Base-by-base conservation (phyloP, 2,888 invertebrate species). In the Perdita meconis region DNA sequence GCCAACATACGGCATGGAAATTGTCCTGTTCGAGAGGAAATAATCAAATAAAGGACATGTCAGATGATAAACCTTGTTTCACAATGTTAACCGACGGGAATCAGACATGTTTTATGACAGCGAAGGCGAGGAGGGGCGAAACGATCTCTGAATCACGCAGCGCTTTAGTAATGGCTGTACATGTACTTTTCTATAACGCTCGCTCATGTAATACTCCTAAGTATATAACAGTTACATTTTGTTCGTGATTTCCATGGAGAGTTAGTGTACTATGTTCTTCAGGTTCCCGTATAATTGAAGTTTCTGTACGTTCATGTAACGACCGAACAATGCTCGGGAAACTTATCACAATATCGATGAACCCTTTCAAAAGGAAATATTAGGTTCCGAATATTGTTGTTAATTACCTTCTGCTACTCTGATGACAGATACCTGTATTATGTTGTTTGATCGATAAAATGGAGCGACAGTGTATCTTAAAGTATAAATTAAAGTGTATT, bases 191-290 rank as follows among this genome's bases (percentile, higher is more conserved):
- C 10, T 13, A 6, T 19, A 10, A 4, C n/a, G 38, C 40, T 30
- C 53, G 26, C 38, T 6, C 30, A 30, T 30, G 30, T 40, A 44
- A 10, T 19, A 53, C 24, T n/a, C n/a, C 44, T 69, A 57, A 16
- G 6, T 36, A 65, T 57, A 26, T 44, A 26, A 10, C 19, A 24
- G 40, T n/a, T 60, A 61, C 60, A 59, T 76, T 73, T 76, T 56
- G 63, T 73, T 66, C 75, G 56, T 66, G 75, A 76, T 76, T 76
- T 76, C 75, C 73, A 73, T 66, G 47, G 73, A 76, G 73, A 65
- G 60, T 76, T 73, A 73, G 40, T 72, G 55, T 53, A 47, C 72
- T 44, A 19, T 47, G 53, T 72, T 47, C 66, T 66, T 66, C 47
- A 10, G 55, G 56, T 75, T 61, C 13, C 40, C 30, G 73, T 76